These are phyloP conservation scores for Flexamia atlantica DNA, from an alignment of 2,888 invertebrate genomes.

Conservation along the genomic window DNA sequence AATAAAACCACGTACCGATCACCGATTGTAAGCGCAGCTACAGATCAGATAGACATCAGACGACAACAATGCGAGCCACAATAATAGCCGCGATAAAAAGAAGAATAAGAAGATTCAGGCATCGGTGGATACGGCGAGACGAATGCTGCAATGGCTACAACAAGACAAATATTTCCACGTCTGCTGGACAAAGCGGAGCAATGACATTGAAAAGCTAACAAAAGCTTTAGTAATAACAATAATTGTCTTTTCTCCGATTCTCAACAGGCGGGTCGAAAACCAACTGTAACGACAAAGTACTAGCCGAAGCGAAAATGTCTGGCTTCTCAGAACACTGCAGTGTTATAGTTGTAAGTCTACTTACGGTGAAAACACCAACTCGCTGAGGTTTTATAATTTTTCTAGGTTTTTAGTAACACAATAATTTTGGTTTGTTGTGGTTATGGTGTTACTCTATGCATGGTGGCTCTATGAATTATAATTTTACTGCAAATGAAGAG, in stretches of 20 bases:
- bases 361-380: too few relatives aligned
- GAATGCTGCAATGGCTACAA: constrained; percentile 20
- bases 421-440: too few relatives aligned
- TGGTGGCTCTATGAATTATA: too few relatives aligned
- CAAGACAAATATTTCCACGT: constrained; percentile 62
- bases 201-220: constrained; percentile 63
- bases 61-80: constrained; percentile 28
- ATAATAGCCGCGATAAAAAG: constrained; percentile 35
- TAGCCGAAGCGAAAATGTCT: constrained; percentile 48
- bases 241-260: constrained; percentile 60
- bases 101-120: constrained; percentile 48
- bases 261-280: constrained; percentile 50
- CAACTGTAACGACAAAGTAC: constrained; percentile 39
- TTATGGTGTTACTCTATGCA: too few relatives aligned
- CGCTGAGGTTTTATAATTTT: too few relatives aligned
- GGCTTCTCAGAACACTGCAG: neutral
- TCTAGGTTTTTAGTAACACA: too few relatives aligned
- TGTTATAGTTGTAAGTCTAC: too few relatives aligned
- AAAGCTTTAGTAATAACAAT: constrained; percentile 64
- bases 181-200: constrained; percentile 38
- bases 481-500: too few relatives aligned
- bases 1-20: neutral
- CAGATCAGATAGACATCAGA: neutral
- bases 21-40: neutral
- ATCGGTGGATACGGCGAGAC: neutral